A percentile compares a stretch with the other conserved stretches of the same genome.
phyloP scores from a whole-genome alignment of 2,113 vertebrate genomes.

The Bostrychus sinensis region DNA sequence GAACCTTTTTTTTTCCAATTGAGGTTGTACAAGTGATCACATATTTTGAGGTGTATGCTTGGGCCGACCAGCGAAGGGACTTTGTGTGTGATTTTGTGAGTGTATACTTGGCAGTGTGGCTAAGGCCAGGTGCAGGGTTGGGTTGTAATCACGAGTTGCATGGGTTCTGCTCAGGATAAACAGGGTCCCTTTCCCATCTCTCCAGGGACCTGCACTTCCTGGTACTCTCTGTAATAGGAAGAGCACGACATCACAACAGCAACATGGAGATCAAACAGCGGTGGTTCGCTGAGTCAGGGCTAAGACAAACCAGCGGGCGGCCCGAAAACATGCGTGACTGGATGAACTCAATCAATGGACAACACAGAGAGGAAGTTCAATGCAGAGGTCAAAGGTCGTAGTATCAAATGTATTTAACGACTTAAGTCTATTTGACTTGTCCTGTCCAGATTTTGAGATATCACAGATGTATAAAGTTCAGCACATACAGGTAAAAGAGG shows the following conservation, averaged over 20 bases:
- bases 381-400: not conserved
- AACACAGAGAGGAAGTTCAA: not conserved
- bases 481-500: too few species aligned
- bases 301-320: conserved; percentile 57
- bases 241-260: conserved; percentile 60
- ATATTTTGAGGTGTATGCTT: conserved; percentile 8
- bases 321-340: conserved; percentile 53
- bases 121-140: conserved; percentile 72
- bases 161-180: conserved; percentile 71
- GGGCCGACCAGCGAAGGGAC: not conserved
- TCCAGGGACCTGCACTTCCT: conserved; percentile 71
- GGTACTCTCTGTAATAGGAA: conserved; percentile 72
- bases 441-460: not conserved
- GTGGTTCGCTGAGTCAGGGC: conserved; percentile 72
- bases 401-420: not conserved
- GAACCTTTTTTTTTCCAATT: too few species aligned
- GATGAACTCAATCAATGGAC: conserved; percentile 4
- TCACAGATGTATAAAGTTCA: not conserved
- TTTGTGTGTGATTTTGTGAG: conserved; percentile 1
- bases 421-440: not conserved
- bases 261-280: conserved; percentile 59
- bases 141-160: conserved; percentile 59
- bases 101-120: conserved; percentile 52
- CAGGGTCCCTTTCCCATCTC: conserved; percentile 68
- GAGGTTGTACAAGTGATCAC: not conserved